Base-by-base conservation (phyloP, 2,797 vertebrate genomes). In the Aldrovandia affinis region DNA sequence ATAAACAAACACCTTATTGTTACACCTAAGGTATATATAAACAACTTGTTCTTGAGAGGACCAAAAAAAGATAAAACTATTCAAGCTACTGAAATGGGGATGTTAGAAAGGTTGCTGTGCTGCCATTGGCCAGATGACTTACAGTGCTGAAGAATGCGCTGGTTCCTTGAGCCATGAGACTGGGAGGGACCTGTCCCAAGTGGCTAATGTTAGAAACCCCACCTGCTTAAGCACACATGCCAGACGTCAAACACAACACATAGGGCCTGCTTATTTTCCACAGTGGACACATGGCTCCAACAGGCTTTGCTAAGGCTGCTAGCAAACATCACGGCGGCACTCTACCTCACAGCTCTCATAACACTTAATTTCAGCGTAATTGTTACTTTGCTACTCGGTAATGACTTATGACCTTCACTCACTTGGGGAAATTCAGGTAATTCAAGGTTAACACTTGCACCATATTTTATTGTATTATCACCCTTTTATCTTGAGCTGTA, bases 131-230 rank as follows among this genome's bases (percentile, higher is more conserved):
- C 36, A 8, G 30, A 18, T 12, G 50, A 47, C 83, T 80, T 54
- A 84, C 83, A 18, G 78, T 30, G 59, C 52, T 70, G 36, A 79
- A 25, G 10, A 12, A 47, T 12, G 36, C 10, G 42, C 57, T 78
- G 73, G 39, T 83, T 70, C 78, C 47, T 42, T 61, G 39, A 47
- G 39, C 25, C 73, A 77, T 44, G 22, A 44, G 42, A n/a, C n/a
- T 77, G 36, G n/a, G n/a, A n/a, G 6, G 15, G 14, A 36, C 33
- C 14, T 70, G 68, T 8, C 15, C 10, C 44, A 1, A 15, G 7
- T 44, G 33, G 33, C 47, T 22, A 20, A 42, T 54, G 30, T 47
- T 44, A 20, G 83, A 79, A 63, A 18, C 22, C 20, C 61, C 83
- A 22, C 77, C 83, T 84, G 61, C 47, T 18, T 2, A 39, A 54